Evolutionary conservation across 2,888 invertebrate species (phyloP).

Genomic region (Diarsia dahlii): DNA sequence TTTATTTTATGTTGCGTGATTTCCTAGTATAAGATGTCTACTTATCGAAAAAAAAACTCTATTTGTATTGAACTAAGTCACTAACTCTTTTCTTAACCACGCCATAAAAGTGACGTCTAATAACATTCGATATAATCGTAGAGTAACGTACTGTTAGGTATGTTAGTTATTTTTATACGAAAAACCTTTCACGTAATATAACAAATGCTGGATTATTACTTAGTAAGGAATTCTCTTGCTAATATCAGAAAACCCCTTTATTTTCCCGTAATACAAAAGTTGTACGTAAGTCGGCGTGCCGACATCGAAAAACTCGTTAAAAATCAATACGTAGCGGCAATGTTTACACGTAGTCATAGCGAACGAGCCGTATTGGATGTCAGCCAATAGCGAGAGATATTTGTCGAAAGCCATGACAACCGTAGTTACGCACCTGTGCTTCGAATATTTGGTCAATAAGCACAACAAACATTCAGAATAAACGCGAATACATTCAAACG

Average conservation of each 20-base stretch:
- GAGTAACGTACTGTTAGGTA: background rate
- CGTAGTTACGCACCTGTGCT: slow-evolving; percentile 73
- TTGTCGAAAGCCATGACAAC: slow-evolving; percentile 80
- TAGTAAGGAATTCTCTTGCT: slow-evolving; percentile 41
- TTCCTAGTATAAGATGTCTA: background rate
- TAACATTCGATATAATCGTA: slow-evolving; percentile 28
- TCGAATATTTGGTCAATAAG: slow-evolving; percentile 77
- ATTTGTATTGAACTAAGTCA: background rate
- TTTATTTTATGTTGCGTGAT: slow-evolving; percentile 47
- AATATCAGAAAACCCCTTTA: slow-evolving; percentile 48
- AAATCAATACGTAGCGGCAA: slow-evolving; percentile 78
- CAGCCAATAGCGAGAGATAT: slow-evolving; percentile 77
- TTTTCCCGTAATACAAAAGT: slow-evolving; percentile 55
- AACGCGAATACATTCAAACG: slow-evolving; percentile 48
- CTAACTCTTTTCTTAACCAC: background rate
- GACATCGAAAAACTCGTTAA: slow-evolving; percentile 72
- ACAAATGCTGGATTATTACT: slow-evolving; percentile 45
- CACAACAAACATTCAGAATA: slow-evolving; percentile 64
- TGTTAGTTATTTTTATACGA: background rate
- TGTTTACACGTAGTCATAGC: slow-evolving; percentile 86
- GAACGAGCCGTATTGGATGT: slow-evolving; percentile 77
- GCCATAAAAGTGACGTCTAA: slow-evolving; percentile 1
- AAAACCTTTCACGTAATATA: slow-evolving; percentile 29
- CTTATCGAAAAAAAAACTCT: slow-evolving; percentile 1
- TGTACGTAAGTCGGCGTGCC: slow-evolving; percentile 48